A percentile compares a stretch with the other conserved stretches of the same genome.
Evolutionary conservation across 2,113 vertebrate genomes (phyloP).

Genomic region (Toxostoma redivivum): DNA sequence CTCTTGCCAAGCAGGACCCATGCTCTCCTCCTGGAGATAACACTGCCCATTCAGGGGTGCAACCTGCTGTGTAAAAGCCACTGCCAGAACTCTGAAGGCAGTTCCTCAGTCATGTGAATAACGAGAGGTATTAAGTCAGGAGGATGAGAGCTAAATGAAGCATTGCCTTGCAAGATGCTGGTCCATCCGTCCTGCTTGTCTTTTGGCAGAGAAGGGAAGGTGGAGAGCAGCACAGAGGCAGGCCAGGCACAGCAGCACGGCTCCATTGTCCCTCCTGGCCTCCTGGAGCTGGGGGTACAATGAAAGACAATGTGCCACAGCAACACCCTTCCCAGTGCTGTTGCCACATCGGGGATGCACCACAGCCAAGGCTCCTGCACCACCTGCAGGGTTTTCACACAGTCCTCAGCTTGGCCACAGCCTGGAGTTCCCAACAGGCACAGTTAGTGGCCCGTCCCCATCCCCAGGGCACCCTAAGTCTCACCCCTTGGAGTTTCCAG

Average conservation of each 20-base stretch:
- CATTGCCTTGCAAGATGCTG: not conserved
- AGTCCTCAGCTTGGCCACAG: not conserved
- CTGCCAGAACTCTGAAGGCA: not conserved
- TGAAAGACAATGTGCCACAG: not conserved
- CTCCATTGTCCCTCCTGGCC: not conserved
- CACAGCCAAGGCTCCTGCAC: not conserved
- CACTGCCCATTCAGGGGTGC: not conserved
- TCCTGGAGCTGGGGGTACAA: not conserved
- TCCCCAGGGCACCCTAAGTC: not conserved
- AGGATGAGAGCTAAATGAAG: slow-evolving; percentile 25
- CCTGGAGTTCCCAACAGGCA: accelerated
- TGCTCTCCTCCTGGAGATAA: not conserved
- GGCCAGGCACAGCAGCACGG: accelerated
- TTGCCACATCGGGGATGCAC: accelerated
- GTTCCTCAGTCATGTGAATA: slow-evolving; percentile 26
- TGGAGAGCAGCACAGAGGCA: not conserved
- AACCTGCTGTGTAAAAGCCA: not conserved
- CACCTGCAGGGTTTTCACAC: accelerated
- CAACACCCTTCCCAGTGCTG: not conserved
- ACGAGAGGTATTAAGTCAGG: slow-evolving; percentile 15
- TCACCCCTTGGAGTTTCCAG: not conserved
- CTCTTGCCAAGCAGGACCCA: not conserved
- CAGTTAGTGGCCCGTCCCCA: not conserved
- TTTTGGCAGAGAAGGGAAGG: not conserved
- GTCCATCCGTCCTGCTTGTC: not conserved